Evolutionary conservation across 53 echinoderm and acorn worm species (phyloP).

Genomic region (Holothuria scabra): DNA sequence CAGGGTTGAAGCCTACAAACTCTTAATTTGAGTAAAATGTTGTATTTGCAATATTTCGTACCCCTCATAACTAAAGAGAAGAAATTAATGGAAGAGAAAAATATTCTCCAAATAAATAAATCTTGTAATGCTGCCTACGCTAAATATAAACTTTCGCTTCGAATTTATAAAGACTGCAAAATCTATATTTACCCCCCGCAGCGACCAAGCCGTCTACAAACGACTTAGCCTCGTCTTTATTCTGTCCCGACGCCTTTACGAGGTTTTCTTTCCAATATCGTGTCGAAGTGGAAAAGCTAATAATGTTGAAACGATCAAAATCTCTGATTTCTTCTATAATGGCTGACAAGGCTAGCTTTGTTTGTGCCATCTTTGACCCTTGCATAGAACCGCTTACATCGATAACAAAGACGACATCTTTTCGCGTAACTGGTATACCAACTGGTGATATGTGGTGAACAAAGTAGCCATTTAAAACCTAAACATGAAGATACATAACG

Average conservation of each 20-base stretch:
- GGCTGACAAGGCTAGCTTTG: conserved; percentile 72
- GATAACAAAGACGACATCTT: no score
- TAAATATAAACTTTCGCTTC: no score
- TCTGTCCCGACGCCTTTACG: conserved; percentile 40
- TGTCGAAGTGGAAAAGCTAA: conserved; percentile 30
- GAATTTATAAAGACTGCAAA: no score
- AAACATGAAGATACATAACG: no score
- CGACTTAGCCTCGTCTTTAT: conserved; percentile 38
- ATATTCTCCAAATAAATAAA: no score
- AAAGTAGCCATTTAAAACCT: conserved; percentile 95
- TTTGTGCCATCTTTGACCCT: conserved; percentile 72
- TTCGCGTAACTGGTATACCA: conserved; percentile 68
- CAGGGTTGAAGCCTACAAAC: no score
- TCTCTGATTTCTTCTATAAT: conserved; percentile 82
- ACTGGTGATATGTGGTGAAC: conserved; percentile 95
- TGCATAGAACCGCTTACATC: no score
- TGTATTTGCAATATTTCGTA: no score
- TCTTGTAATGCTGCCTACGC: no score
- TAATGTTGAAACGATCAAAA: conserved; percentile 67
- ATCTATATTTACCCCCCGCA: conserved; percentile 61
- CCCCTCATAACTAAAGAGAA: no score
- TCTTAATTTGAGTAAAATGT: no score
- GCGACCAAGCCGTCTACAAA: conserved; percentile 41
- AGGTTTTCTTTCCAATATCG: conserved; percentile 33
- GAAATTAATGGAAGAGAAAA: no score